These are phyloP conservation scores for Campoletis raptor DNA, from an alignment of 2,888 invertebrate genomes.

Conservation along the genomic window DNA sequence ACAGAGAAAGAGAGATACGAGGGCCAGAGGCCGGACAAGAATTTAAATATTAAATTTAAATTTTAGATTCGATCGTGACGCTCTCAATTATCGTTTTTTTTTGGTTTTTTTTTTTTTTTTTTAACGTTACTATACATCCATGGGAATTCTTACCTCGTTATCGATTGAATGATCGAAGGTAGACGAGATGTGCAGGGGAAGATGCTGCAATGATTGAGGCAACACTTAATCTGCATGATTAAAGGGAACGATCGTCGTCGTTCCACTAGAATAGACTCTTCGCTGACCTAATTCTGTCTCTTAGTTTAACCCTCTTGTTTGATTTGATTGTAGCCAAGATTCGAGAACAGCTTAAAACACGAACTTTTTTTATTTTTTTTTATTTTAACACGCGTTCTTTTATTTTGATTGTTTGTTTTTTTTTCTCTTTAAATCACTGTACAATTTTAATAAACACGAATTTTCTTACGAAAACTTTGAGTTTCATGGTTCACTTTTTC, in stretches of 20 bases:
- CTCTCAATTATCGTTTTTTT: slow-evolving; percentile 26
- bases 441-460: not conserved
- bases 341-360: not conserved
- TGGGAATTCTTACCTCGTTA: slow-evolving; percentile 41
- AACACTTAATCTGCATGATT: slow-evolving; percentile 64
- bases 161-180: slow-evolving; percentile 49
- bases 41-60: slow-evolving; percentile 55
- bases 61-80: slow-evolving; percentile 46
- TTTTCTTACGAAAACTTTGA: not conserved
- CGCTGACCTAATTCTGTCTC: slow-evolving; percentile 57
- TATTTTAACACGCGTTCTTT: not conserved
- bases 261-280: slow-evolving; percentile 34
- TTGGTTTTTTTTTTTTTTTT: slow-evolving; percentile 9
- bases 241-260: slow-evolving; percentile 52
- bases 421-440: not conserved
- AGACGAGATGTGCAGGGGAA: slow-evolving; percentile 45
- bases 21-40: slow-evolving; percentile 1
- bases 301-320: not conserved
- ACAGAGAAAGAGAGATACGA: not conserved
- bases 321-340: slow-evolving; percentile 1
- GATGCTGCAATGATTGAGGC: slow-evolving; percentile 49
- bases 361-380: not conserved
- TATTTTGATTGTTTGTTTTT: not conserved
- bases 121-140: slow-evolving; percentile 8
- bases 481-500: not conserved